These are phyloP conservation scores for Vimba vimba DNA, from an alignment of 2,113 vertebrate species.

Conservation along the genomic window DNA sequence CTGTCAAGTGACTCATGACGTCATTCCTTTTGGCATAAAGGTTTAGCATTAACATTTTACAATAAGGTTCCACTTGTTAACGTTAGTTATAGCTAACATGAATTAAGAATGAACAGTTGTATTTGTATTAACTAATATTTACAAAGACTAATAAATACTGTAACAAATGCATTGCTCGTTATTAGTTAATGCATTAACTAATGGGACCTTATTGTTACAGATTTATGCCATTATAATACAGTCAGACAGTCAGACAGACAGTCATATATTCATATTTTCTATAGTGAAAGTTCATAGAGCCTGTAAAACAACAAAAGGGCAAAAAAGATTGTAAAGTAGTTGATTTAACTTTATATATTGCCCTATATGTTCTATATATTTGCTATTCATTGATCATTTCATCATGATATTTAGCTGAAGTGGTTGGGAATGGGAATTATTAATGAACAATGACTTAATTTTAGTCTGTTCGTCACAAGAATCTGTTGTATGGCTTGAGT, in stretches of 20 bases:
- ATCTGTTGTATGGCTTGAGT: background rate
- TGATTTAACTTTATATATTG: background rate
- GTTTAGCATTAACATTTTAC: background rate
- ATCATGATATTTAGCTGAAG: too few relatives aligned
- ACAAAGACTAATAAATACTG: too few relatives aligned
- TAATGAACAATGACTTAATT: background rate
- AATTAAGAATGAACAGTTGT: too few relatives aligned
- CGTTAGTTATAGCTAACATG: too few relatives aligned
- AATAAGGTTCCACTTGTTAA: too few relatives aligned
- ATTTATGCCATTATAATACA: background rate
- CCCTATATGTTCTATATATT: background rate
- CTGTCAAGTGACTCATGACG: background rate
- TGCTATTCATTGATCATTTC: background rate
- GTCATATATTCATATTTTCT: background rate
- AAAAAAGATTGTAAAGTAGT: background rate
- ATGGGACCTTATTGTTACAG: too few relatives aligned
- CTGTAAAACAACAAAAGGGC: background rate
- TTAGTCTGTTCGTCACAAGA: background rate
- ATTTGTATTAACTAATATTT: too few relatives aligned
- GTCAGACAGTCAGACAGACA: too few relatives aligned
- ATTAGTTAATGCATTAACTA: too few relatives aligned
- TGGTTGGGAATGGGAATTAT: background rate
- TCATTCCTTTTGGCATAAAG: background rate
- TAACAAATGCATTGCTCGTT: too few relatives aligned
- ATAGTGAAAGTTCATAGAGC: background rate